Conservation (phyloP, 2,113 vertebrate genomes). For the Promerops cafer region DNA sequence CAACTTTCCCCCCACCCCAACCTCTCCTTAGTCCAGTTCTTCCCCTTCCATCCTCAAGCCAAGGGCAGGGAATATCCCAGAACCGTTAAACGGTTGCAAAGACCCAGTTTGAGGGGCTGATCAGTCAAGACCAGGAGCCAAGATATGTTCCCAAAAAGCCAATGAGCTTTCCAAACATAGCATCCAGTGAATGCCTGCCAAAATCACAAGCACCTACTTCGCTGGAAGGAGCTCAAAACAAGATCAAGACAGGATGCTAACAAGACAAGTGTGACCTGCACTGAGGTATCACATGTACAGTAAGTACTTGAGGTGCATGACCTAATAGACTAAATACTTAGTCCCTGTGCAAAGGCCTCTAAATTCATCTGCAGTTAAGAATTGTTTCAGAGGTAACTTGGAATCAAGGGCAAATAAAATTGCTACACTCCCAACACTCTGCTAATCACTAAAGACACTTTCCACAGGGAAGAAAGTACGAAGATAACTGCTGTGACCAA, state of each 20-base stretch:
- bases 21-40: neutral
- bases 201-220: neutral
- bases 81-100: neutral
- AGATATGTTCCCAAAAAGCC: neutral
- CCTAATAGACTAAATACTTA: neutral
- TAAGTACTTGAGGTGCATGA: neutral
- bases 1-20: neutral
- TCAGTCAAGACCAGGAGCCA: neutral
- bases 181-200: neutral
- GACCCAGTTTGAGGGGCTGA: neutral
- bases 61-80: neutral
- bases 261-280: neutral
- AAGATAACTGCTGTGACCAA: neutral
- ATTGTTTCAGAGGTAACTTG: neutral
- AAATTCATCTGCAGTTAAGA: neutral
- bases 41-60: neutral
- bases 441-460: neutral
- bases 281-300: neutral
- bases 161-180: neutral
- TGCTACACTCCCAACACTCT: neutral
- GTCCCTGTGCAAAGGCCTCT: neutral
- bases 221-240: conserved; percentile 8
- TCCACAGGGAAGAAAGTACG: neutral
- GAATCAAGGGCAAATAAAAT: neutral
- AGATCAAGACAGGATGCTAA: conserved; percentile 3